Conservation (phyloP, 1,140 invertebrate species). For the Drosophila tsacasi region DNA sequence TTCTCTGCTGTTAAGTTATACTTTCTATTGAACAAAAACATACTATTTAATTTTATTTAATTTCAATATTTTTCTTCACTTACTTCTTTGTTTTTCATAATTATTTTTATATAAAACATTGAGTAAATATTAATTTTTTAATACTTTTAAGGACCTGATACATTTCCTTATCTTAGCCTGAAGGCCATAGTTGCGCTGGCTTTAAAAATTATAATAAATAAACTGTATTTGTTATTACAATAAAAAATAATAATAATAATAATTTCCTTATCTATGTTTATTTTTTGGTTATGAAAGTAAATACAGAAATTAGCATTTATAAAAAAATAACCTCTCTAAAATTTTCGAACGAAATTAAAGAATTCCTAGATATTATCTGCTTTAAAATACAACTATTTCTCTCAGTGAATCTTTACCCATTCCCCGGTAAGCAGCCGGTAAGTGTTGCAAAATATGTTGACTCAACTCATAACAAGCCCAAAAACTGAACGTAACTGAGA, state of each 20-base stretch:
- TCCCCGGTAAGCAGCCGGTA: slow-evolving; percentile 61
- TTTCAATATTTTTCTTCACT: neutral
- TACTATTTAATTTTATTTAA: neutral
- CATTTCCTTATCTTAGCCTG: too few species aligned
- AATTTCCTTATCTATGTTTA: too few species aligned
- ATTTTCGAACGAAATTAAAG: neutral
- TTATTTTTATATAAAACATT: neutral
- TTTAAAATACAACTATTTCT: neutral
- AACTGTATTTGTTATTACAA: too few species aligned
- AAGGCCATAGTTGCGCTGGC: too few species aligned
- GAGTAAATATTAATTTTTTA: too few species aligned
- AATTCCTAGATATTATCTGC: too few species aligned
- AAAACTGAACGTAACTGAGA: slow-evolving; percentile 55
- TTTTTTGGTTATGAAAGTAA: too few species aligned
- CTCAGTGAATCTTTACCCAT: slow-evolving; percentile 16
- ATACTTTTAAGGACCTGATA: too few species aligned
- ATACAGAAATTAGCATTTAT: too few species aligned
- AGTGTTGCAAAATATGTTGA: slow-evolving; percentile 85
- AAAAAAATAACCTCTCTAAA: neutral
- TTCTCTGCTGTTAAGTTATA: neutral
- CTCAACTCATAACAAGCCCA: slow-evolving; percentile 82
- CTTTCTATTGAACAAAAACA: neutral
- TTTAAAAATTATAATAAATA: too few species aligned
- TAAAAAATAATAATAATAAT: too few species aligned
- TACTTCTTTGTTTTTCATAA: neutral